Conservation (phyloP, 2,888 invertebrate genomes). For the Aspidiotus destructor region DNA sequence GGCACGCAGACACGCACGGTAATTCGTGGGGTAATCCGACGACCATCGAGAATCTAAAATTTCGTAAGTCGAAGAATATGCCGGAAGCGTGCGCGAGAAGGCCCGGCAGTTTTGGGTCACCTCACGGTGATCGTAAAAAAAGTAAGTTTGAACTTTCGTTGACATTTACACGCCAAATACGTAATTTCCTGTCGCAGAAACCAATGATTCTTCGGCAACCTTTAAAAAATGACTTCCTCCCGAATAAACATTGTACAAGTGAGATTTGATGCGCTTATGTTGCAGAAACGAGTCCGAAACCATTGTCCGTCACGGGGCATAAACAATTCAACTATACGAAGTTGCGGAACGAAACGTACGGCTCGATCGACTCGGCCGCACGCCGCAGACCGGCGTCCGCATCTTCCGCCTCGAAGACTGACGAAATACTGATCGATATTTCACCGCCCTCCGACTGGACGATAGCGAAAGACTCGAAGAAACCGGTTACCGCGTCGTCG, state of each 20-base stretch:
- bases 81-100: slow-evolving; percentile 52
- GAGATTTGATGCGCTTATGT: not conserved
- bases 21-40: slow-evolving; percentile 77
- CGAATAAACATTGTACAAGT: too few species aligned
- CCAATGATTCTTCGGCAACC: too few species aligned
- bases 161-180: too few species aligned
- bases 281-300: slow-evolving; percentile 18
- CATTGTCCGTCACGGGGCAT: slow-evolving; percentile 1
- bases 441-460: not conserved
- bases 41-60: slow-evolving; percentile 66
- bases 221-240: too few species aligned
- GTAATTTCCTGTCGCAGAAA: too few species aligned
- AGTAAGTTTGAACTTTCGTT: slow-evolving; percentile 35
- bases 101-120: slow-evolving; percentile 19
- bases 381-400: not conserved
- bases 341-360: slow-evolving; percentile 58
- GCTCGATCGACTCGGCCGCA: not conserved
- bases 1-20: slow-evolving; percentile 61
- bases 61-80: slow-evolving; percentile 65
- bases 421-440: slow-evolving; percentile 19
- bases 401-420: not conserved
- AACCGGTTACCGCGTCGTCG: slow-evolving; percentile 7
- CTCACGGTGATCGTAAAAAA: slow-evolving; percentile 35
- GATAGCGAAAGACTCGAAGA: not conserved
- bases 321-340: slow-evolving; percentile 68